Conservation (phyloP, 2,888 invertebrate genomes). For the Tipula confusa region DNA sequence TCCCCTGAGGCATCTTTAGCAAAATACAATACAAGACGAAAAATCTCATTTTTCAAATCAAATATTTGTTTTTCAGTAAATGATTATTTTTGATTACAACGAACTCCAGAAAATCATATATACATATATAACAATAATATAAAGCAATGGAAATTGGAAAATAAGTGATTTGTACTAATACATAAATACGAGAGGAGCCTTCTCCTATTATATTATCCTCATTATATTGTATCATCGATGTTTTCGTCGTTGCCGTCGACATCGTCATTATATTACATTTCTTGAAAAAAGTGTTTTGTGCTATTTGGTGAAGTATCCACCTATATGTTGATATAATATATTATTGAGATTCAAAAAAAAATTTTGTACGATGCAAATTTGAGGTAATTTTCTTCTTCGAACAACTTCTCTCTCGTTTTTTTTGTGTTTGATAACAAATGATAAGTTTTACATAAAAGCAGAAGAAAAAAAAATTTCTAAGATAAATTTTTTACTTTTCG, state of each 20-base stretch:
- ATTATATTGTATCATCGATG: neutral
- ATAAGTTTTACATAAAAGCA: neutral
- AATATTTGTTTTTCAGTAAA: constrained; percentile 15
- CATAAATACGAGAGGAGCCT: neutral
- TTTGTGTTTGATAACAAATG: constrained; percentile 7
- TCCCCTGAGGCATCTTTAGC: neutral
- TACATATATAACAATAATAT: neutral
- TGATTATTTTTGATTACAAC: constrained; percentile 4
- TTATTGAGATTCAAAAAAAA: neutral
- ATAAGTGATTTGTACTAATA: constrained; percentile 5
- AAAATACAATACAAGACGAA: neutral
- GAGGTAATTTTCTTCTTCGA: neutral
- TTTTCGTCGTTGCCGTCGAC: neutral
- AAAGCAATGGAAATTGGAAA: neutral
- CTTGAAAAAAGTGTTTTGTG: neutral
- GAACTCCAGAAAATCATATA: neutral
- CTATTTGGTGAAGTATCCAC: neutral
- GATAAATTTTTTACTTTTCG: neutral
- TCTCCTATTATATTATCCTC: neutral
- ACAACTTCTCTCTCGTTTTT: neutral
- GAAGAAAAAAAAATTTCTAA: neutral
- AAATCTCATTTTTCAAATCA: constrained; percentile 14
- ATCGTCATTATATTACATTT: neutral
- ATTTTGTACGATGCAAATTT: neutral
- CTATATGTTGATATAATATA: neutral